phyloP scores from a whole-genome alignment of 2,797 vertebrate genomes.

The Pipistrellus pygmaeus region DNA sequence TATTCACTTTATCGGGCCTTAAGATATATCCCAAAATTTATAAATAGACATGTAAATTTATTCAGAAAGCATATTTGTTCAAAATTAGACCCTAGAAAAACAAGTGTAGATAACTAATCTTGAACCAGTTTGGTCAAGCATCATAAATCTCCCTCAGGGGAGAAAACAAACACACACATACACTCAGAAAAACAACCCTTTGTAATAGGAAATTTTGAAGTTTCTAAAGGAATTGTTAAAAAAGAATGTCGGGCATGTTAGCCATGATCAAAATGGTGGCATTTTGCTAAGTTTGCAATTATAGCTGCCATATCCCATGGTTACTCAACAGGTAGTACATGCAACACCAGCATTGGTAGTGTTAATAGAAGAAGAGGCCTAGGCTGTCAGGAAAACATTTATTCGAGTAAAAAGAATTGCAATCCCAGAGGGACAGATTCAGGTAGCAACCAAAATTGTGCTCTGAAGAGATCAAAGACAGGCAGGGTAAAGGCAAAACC shows the following conservation, averaged over 20 bases:
- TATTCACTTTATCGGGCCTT: neutral
- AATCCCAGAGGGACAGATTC: neutral
- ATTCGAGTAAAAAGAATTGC: neutral
- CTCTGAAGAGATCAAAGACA: neutral
- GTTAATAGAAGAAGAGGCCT: neutral
- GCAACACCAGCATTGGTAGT: fast-evolving
- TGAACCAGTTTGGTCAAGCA: neutral
- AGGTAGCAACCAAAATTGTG: neutral
- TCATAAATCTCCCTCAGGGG: neutral
- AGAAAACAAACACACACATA: neutral
- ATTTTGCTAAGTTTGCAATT: neutral
- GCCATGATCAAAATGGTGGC: neutral
- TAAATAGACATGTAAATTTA: neutral
- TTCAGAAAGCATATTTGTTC: neutral
- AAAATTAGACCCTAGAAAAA: neutral
- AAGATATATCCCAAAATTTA: neutral
- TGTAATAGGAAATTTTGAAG: neutral
- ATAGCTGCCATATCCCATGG: fast-evolving
- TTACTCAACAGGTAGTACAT: neutral
- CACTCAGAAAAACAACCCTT: too few relatives aligned
- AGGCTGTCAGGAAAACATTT: neutral
- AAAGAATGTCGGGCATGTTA: neutral
- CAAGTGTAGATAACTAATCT: neutral
- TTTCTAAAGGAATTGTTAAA: neutral
- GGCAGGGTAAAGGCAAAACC: neutral